These are phyloP conservation scores for Mesorhabditis belari DNA, from an alignment of 2,888 invertebrate species.

Conservation along the genomic window DNA sequence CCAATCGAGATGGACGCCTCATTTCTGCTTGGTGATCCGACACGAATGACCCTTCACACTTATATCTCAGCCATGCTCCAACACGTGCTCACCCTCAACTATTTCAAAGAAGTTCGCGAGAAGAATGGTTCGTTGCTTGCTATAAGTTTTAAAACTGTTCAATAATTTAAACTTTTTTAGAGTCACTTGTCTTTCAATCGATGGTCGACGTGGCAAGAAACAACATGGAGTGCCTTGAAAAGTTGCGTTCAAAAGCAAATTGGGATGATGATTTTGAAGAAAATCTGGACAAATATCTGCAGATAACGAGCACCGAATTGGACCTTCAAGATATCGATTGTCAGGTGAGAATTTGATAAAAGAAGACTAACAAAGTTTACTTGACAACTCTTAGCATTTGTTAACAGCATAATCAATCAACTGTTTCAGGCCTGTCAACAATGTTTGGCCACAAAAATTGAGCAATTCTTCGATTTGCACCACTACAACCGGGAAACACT, in stretches of 20 bases:
- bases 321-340: slow-evolving; percentile 10
- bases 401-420: neutral
- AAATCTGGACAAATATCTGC: slow-evolving; percentile 12
- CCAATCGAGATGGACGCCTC: too few relatives aligned
- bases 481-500: slow-evolving; percentile 12
- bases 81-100: slow-evolving; percentile 17
- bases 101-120: slow-evolving; percentile 11
- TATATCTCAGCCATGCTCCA: slow-evolving; percentile 9
- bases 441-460: slow-evolving; percentile 4
- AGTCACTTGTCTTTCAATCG: slow-evolving; percentile 17
- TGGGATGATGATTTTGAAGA: slow-evolving; percentile 5
- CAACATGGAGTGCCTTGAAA: slow-evolving; percentile 8
- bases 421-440: slow-evolving; percentile 16
- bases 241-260: slow-evolving; percentile 6
- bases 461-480: slow-evolving; percentile 15
- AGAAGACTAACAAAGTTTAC: neutral
- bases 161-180: slow-evolving; percentile 7
- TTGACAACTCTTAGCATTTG: neutral
- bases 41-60: slow-evolving; percentile 7
- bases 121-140: slow-evolving; percentile 15
- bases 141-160: neutral
- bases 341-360: slow-evolving; percentile 5
- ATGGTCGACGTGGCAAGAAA: slow-evolving; percentile 15
- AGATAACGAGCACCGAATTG: slow-evolving; percentile 1
- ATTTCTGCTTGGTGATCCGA: slow-evolving; percentile 7